Conservation (phyloP, 1,140 invertebrate species). For the Vanessa atalanta region DNA sequence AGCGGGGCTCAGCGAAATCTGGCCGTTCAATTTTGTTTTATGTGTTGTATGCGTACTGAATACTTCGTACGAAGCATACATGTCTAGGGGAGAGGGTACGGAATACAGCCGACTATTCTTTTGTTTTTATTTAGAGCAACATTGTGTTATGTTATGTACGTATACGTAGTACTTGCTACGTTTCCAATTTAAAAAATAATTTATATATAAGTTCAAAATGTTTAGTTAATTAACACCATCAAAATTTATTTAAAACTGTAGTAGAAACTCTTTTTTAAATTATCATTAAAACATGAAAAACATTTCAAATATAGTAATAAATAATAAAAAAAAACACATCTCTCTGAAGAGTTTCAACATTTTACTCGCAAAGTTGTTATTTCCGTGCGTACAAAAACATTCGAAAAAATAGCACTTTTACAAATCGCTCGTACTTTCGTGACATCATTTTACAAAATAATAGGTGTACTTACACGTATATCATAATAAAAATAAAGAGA, state of each 20-base stretch:
- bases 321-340: too few species aligned
- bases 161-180: too few species aligned
- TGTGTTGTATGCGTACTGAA: conserved; percentile 37
- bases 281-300: too few species aligned
- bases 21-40: conserved; percentile 64
- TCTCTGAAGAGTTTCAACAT: too few species aligned
- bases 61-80: conserved; percentile 22
- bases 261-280: too few species aligned
- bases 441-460: conserved; percentile 37
- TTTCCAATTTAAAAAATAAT: too few species aligned
- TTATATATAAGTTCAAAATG: too few species aligned
- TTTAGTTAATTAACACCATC: too few species aligned
- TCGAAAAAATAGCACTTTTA: background rate
- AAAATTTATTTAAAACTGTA: too few species aligned
- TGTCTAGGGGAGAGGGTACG: conserved; percentile 24
- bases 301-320: too few species aligned
- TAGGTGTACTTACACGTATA: conserved; percentile 59
- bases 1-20: conserved; percentile 51
- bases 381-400: background rate
- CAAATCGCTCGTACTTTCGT: conserved; percentile 18
- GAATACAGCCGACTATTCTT: conserved; percentile 50
- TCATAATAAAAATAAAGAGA: conserved; percentile 72
- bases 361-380: too few species aligned
- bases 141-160: background rate
- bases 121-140: conserved; percentile 15